A percentile compares a stretch with the other conserved stretches of the same genome.
phyloP scores from a whole-genome alignment of 2,888 invertebrate genomes.

The Pyrocoelia pectoralis region DNA sequence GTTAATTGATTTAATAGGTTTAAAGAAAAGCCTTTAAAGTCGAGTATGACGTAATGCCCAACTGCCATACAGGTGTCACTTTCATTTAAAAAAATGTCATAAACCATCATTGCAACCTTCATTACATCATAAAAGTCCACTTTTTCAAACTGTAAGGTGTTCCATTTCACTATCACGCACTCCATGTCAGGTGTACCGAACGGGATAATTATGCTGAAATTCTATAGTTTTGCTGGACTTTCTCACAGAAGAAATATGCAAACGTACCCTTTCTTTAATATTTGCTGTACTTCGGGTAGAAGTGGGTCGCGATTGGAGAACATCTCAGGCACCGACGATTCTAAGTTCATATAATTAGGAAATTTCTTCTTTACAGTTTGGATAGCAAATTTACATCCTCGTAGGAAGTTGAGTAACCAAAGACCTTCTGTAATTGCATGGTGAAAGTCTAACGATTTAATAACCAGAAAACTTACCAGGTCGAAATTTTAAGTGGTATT shows the following conservation, averaged over 20 bases:
- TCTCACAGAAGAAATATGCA: not conserved
- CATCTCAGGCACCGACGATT: constrained; percentile 66
- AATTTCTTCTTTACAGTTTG: constrained; percentile 65
- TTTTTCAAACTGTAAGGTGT: not conserved
- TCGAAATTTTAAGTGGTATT: not conserved
- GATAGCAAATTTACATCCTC: constrained; percentile 65
- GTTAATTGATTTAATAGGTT: not conserved
- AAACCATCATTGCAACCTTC: not conserved
- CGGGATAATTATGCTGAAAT: not conserved
- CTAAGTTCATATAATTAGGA: constrained; percentile 67
- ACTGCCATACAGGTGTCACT: constrained; percentile 2
- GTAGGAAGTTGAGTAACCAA: constrained; percentile 63
- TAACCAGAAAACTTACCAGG: not conserved
- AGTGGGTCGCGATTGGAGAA: constrained; percentile 62
- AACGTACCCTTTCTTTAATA: constrained; percentile 57
- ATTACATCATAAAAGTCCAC: not conserved
- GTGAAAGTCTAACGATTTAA: not conserved
- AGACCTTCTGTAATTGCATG: constrained; percentile 63
- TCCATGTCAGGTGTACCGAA: constrained; percentile 4
- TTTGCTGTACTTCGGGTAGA: constrained; percentile 44
- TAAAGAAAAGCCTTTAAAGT: not conserved
- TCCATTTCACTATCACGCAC: constrained; percentile 3
- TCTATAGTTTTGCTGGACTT: not conserved
- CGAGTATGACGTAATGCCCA: not conserved
- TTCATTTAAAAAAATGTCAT: not conserved